Evolutionary conservation across 2,113 vertebrate genomes (phyloP).

Genomic region (Nestor notabilis): DNA sequence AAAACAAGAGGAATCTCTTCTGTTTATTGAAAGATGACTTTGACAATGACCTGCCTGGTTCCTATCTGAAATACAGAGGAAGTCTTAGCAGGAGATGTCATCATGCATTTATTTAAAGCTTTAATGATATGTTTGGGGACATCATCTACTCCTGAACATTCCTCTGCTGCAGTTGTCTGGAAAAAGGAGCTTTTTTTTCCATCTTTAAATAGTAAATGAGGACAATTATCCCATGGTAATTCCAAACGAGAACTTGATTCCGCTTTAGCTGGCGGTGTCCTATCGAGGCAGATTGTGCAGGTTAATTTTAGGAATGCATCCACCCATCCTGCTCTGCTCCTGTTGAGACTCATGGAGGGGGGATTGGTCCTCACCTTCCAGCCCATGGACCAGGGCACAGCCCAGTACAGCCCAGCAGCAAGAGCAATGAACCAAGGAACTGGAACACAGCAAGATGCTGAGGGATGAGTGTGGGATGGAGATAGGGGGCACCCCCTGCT

Average conservation of each 20-base stretch:
- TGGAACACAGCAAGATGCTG: neutral
- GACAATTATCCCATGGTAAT: slow-evolving; percentile 41
- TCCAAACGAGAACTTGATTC: slow-evolving; percentile 4
- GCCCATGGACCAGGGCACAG: neutral
- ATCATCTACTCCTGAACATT: neutral
- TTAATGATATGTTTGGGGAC: slow-evolving; percentile 48
- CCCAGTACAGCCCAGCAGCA: neutral
- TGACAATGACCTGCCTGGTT: slow-evolving; percentile 2
- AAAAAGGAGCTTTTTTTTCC: neutral
- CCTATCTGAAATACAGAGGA: neutral
- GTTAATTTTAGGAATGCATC: slow-evolving; percentile 38
- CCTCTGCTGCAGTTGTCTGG: slow-evolving; percentile 19
- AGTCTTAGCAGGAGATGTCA: neutral
- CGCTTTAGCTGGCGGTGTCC: neutral
- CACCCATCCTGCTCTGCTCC: neutral
- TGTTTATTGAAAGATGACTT: slow-evolving; percentile 9
- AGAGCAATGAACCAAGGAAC: neutral
- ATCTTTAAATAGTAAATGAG: slow-evolving; percentile 59
- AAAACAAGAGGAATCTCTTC: neutral
- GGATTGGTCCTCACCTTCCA: neutral
- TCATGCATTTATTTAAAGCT: slow-evolving; percentile 54
- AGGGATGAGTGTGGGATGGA: neutral
- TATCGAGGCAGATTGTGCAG: neutral
- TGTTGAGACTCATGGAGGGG: neutral
- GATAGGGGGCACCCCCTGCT: accelerated